Evolutionary conservation across 2,888 invertebrate genomes (phyloP).

Genomic region (Eubasilissa splendida): DNA sequence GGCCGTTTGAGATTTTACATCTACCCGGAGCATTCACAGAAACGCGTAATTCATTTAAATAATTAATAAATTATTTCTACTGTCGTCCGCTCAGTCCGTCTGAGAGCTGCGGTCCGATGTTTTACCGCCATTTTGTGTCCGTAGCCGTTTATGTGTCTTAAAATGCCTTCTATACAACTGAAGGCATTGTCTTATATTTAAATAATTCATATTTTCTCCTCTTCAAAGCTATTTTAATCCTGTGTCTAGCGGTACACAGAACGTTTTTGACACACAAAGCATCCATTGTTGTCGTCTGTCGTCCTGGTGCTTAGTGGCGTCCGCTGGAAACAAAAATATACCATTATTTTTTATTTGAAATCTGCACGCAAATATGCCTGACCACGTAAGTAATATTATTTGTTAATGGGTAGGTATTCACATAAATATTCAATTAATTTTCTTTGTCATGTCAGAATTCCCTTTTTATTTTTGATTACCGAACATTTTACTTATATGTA

Average conservation of each 20-base stretch:
- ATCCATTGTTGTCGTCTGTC: slow-evolving; percentile 28
- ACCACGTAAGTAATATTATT: background rate
- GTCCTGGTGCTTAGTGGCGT: slow-evolving; percentile 48
- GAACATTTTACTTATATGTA: background rate
- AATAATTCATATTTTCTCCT: slow-evolving; percentile 33
- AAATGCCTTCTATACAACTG: slow-evolving; percentile 54
- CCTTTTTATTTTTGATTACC: background rate
- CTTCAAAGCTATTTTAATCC: background rate
- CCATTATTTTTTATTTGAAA: no score
- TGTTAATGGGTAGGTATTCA: background rate
- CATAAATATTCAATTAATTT: background rate
- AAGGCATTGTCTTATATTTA: slow-evolving; percentile 46
- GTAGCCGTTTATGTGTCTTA: background rate
- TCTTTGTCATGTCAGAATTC: background rate
- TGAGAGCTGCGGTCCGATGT: background rate
- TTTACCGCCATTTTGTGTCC: slow-evolving; percentile 1
- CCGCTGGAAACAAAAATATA: slow-evolving; percentile 50
- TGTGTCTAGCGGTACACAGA: background rate
- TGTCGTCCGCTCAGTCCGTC: slow-evolving; percentile 40
- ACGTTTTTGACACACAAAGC: slow-evolving; percentile 27
- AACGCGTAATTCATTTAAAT: no score
- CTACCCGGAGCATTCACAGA: no score
- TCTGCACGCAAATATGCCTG: no score
- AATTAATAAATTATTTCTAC: slow-evolving; percentile 46
- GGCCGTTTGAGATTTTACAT: no score